phyloP scores from a whole-genome alignment of 2,113 vertebrate genomes.

The Xiphias gladius region DNA sequence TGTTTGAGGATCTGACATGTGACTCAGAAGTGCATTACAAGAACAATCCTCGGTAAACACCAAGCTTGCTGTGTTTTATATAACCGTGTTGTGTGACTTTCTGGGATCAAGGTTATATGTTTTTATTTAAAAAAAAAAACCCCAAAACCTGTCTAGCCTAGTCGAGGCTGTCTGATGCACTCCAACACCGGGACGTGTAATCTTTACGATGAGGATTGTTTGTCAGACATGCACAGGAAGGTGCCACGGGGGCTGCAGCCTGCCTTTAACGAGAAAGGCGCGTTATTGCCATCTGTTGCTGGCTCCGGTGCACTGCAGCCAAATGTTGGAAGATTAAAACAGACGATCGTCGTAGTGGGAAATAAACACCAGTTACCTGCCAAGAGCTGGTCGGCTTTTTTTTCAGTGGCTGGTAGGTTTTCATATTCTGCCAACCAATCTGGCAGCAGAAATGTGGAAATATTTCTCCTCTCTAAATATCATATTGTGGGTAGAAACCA shows the following conservation, averaged over 20 bases:
- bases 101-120: conserved; percentile 1
- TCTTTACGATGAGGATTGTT: conserved; percentile 58
- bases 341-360: conserved; percentile 50
- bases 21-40: conserved; percentile 6
- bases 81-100: conserved; percentile 15
- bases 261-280: conserved; percentile 39
- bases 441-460: conserved; percentile 54
- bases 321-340: conserved; percentile 41
- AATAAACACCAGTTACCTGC: conserved; percentile 61
- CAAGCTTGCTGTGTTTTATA: conserved; percentile 2
- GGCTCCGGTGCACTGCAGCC: conserved; percentile 62
- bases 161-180: not conserved
- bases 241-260: conserved; percentile 21
- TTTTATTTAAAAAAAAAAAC: conserved; percentile 8
- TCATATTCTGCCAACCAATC: conserved; percentile 52
- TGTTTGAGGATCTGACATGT: conserved; percentile 15
- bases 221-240: conserved; percentile 50
- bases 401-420: conserved; percentile 49
- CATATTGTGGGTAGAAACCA: not conserved
- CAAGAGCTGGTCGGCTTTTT: conserved; percentile 58
- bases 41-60: conserved; percentile 4
- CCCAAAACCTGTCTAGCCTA: not conserved
- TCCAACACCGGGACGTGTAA: conserved; percentile 17
- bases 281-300: conserved; percentile 79
- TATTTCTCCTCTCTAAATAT: conserved; percentile 27